Percentiles rank a stretch among this genome's conserved stretches.
Evolutionary conservation across 1,140 invertebrate genomes (phyloP).

Genomic region (Orchestia grillus): DNA sequence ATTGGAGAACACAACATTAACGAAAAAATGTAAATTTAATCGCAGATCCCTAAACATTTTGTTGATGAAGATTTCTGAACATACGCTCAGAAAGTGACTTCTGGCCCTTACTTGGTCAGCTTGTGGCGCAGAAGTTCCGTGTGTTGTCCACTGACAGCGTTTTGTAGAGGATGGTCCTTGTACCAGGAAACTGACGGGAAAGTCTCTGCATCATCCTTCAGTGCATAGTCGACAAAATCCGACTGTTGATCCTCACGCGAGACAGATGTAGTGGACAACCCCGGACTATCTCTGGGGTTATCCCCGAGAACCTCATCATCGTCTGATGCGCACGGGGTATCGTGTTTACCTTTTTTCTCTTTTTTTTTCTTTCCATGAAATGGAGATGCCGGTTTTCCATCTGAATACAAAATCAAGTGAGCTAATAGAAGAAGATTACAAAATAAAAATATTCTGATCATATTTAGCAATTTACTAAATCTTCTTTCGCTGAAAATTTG

Average conservation of each 20-base stretch:
- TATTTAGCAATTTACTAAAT: no score
- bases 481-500: no score
- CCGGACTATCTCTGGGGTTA: background rate
- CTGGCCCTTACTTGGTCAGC: background rate
- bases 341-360: background rate
- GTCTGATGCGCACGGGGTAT: no score
- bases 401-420: background rate
- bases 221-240: background rate
- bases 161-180: slow-evolving; percentile 1
- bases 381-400: background rate
- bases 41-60: no score
- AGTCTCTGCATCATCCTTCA: background rate
- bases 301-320: no score
- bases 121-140: background rate
- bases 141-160: background rate
- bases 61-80: no score
- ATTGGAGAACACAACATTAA: no score
- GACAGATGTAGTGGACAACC: background rate
- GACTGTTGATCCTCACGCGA: background rate
- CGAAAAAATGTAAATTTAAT: no score
- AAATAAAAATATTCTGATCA: no score
- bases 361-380: background rate
- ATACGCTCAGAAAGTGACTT: no score
- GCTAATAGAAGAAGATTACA: no score
- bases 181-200: background rate